Evolutionary conservation across 2,888 invertebrate species (phyloP), one percentile per base, ranked within the genome.

Genomic region (Lacanobia wlatinum): DNA sequence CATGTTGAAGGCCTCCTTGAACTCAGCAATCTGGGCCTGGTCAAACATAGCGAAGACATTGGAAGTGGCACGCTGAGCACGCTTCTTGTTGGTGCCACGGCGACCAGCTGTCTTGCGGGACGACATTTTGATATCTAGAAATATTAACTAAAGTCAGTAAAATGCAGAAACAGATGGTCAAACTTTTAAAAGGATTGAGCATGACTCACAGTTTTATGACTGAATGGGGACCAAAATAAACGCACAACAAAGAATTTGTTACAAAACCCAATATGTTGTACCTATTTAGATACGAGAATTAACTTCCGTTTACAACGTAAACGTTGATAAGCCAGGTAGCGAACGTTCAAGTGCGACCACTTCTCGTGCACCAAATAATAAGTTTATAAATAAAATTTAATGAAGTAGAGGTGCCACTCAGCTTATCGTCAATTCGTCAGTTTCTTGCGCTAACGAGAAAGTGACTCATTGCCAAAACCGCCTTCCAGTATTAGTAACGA

Each of bases 41-140:
- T 99, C 99, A 92, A 99, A 99, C 99, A 99, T 99, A 70, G 99
- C 99, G 93, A 99, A 99, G 9, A 99, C 99, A 97, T 99, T 99
- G 78, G 99, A 99, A 75, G 99, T 99, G 69, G 99, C 99, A 77
- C 99, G 97, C 96, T 99, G 99, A 63, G 99, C 99, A 80, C 99
- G 98, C 96, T 99, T 99, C 96, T 99, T 99, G 84, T 98, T 98
- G 74, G 98, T 98, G 87, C 98, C 99, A 90, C 99, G 98, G 92
- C 99, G 98, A 87, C 98, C 98, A 88, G 99, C 99, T 80, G 99
- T 98, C 97, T 99, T 99, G 84, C 99, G 98, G 86, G 99, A 98
- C 86, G 99, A 99, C 99, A 99, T 99, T 59, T 46, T 93, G 80
- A 43, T 52, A 70, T 72, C 82, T 84, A 34, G 46, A 82, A 61